Evolutionary conservation across 2,113 vertebrate species (phyloP), one percentile per base, ranked within the genome.

Genomic region (Tragelaphus scriptus): DNA sequence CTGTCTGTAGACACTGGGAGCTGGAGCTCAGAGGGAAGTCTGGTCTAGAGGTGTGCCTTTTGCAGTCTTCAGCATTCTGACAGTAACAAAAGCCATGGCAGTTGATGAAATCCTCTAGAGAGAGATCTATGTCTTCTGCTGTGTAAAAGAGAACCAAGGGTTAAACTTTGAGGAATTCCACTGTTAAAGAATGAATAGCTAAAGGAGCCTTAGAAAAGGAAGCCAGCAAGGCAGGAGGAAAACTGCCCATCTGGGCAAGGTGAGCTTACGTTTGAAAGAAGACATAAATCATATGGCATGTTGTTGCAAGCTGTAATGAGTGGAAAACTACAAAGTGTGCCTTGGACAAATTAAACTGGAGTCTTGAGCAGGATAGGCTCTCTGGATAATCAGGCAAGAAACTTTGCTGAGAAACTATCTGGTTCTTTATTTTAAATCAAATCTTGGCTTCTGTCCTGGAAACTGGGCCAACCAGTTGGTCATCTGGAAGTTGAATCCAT

Each of bases 391-490:
- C 49, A 96, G 61, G 44, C 28, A 96, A 44, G 2, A 79, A 55
- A 7, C 26, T 89, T 88, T 88, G 89, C 85, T 80, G 49, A 86
- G 47, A 86, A 88, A 55, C n/a, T 92, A 30, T 96, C 56, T 90
- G 80, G 10, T 68, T 88, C 47, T 94, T 94, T 92, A 88, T 63
- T 94, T 93, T 90, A 61, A 90, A 90, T 88, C 9, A 94, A 80
- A 63, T 56, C 15, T 65, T 94, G 65, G 56, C 68, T 96, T 94
- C 49, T 94, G 6, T 94, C 79, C 75, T 96, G 36, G 88, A 96
- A 97, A 63, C 14, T 25, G 44, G 49, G 51, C 30, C 75, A 85
- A 47, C 44, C 10, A 11, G 15, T 75, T 85, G 58, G 79, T 85
- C 56, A 68, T 49, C 17, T 82, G 58, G 63, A 95, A 85, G 80